A percentile compares a stretch with the other conserved stretches of the same genome.
Conservation (phyloP, 1,140 invertebrate species). For the Octopus sinensis region DNA sequence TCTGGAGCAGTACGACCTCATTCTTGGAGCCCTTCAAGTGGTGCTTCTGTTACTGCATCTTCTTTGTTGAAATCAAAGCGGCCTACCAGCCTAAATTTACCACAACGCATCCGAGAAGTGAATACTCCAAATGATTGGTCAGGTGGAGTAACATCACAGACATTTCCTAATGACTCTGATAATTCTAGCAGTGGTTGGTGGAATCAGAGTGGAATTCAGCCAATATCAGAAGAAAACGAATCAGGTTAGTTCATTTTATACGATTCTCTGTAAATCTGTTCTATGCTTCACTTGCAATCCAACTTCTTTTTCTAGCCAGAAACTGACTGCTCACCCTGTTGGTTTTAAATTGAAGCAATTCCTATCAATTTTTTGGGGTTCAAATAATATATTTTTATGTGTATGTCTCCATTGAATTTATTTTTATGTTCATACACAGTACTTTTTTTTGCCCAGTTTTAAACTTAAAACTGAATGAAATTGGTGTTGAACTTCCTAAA, state of each 20-base stretch:
- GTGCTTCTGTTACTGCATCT: constrained; percentile 21
- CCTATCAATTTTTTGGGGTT: too few species aligned
- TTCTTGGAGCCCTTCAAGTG: constrained; percentile 36
- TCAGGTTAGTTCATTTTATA: neutral
- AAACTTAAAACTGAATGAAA: too few species aligned
- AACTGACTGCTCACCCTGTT: too few species aligned
- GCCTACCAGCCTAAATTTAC: constrained; percentile 50
- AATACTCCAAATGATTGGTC: constrained; percentile 16
- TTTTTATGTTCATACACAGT: too few species aligned
- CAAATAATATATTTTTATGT: too few species aligned
- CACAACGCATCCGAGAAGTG: constrained; percentile 32
- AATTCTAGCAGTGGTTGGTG: neutral
- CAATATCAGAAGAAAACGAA: constrained; percentile 7
- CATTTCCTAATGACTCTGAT: neutral
- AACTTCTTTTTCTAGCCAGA: too few species aligned
- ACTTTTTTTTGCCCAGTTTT: too few species aligned
- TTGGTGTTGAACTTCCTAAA: too few species aligned
- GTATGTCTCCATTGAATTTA: too few species aligned
- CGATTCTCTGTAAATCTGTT: too few species aligned
- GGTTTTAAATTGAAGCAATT: too few species aligned
- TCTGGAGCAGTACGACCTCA: constrained; percentile 22
- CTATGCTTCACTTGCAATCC: too few species aligned
- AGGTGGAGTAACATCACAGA: constrained; percentile 16
- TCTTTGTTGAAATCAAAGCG: constrained; percentile 38
- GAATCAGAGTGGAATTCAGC: neutral